Base-by-base conservation (phyloP, 2,888 invertebrate species). In the Epistrophe grossulariae region DNA sequence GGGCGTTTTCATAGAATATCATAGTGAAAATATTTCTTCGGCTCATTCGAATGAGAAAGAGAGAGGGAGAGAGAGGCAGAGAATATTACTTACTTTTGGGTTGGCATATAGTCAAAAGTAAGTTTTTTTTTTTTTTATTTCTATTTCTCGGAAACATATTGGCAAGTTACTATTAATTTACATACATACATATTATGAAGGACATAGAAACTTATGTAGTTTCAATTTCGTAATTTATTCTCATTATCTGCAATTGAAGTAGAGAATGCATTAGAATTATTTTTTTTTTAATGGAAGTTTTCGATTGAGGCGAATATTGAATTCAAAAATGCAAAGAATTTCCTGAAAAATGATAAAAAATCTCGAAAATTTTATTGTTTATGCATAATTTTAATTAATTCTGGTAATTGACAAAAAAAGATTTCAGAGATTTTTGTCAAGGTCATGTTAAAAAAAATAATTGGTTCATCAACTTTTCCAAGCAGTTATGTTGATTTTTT, bases 41-140 rank as follows among this genome's bases (percentile, higher is more conserved):
- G 48, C 38, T 17, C 0, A 43, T 55, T 80, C 1, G 2, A 7
- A n/a, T 17, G 8, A 45, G 8, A 17, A 2, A 19, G 10, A 79
- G 17, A 15, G 40, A 24, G 13, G 15, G 8, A 15, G 8, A 1
- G 9, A 17, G 9, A 17, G 8, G 17, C 9, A 50, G 10, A 19
- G 19, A 55, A 55, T 52, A n/a, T n/a, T n/a, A 55, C 28, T 55
- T 55, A 70, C 35, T 64, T 79, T 73, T 74, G 55, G 28, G 19
- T 72, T 84, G 84, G 76, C 80, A 45, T 40, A 24, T n/a, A 84
- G 28, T 66, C 77, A 84, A 77, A 60, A 45, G 38, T 17, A 59
- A 4, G 9, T 28, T 28, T 57, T 13, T 35, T 52, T 55, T 31
- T 31, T 43, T 9, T 59, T 7, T 35, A 45, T 38, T 35, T 68